A percentile compares a stretch with the other conserved stretches of the same genome.
These are phyloP conservation scores for Dolichomitus sp. DNA, from an alignment of 2,888 invertebrate genomes.

Conservation along the genomic window DNA sequence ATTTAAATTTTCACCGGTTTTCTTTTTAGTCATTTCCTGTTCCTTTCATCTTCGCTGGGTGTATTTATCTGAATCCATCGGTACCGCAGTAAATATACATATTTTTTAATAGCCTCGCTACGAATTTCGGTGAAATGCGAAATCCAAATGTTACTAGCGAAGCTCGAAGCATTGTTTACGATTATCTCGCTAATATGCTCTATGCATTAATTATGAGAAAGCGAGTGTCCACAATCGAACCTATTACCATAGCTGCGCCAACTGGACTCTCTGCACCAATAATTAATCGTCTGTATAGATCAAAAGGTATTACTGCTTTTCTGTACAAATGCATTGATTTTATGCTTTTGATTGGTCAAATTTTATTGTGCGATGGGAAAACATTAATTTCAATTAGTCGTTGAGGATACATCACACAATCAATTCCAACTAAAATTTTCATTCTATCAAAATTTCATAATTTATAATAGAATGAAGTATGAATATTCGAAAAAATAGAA, in stretches of 20 bases:
- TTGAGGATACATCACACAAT: no score
- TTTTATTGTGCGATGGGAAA: not conserved
- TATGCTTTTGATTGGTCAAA: not conserved
- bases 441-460: not conserved
- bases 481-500: not conserved
- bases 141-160: slow-evolving; percentile 16
- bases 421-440: no score
- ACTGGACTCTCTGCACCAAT: slow-evolving; percentile 5
- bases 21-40: not conserved
- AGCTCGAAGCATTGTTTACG: slow-evolving; percentile 44
- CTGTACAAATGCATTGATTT: not conserved
- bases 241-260: not conserved
- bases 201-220: slow-evolving; percentile 51
- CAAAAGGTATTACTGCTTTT: not conserved
- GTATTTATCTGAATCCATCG: slow-evolving; percentile 14
- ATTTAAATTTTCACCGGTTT: slow-evolving; percentile 31
- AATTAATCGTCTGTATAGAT: slow-evolving; percentile 1
- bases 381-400: not conserved
- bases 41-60: slow-evolving; percentile 32
- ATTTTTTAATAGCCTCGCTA: not conserved
- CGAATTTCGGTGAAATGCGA: not conserved
- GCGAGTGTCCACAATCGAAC: slow-evolving; percentile 28
- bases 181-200: slow-evolving; percentile 38
- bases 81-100: not conserved
- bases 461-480: not conserved